Evolutionary conservation across 2,113 vertebrate genomes (phyloP), one percentile per base, ranked within the genome.

Genomic region (Trematomus loennbergii): DNA sequence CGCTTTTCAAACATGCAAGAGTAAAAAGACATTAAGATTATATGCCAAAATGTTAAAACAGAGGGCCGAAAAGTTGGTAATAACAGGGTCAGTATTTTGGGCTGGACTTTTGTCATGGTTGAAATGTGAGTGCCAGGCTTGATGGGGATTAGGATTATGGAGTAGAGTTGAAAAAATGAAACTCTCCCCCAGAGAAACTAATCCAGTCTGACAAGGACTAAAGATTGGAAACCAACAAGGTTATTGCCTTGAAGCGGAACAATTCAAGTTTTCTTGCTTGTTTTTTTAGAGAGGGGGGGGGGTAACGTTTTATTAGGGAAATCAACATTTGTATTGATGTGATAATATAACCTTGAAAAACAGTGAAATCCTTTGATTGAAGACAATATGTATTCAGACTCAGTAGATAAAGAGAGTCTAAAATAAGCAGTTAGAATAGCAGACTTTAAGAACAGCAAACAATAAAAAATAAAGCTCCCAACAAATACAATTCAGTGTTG

Each of bases 61-160:
- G 5, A 18, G 6, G 20, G 22, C 13, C 2, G 11, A 25, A 36
- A 16, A 12, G 16, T 18, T 8, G 17, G 33, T 60, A 25, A 49
- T 58, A 33, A 49, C 16, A 15, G 12, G 2, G 25, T 15, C 36
- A 22, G 1, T 33, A 20, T 22, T 43, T 15, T 12, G 29, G 12
- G n/a, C 9, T 52, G 18, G 36, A 45, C 15, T 54, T 63, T 45
- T 29, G 15, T 54, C n/a, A 22, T 40, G n/a, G 59, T 63, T 43
- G 5, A 25, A 63, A 45, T 10, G n/a, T 64, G 36, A 29, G 20
- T 25, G 50, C 33, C 48, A 43, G 33, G 29, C 36, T 1, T n/a
- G 49, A 58, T 45, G 16, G 33, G 58, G 59, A 64, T 64, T 43
- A 63, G 72, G 49, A 63, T 46, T 74, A 63, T 2, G 3, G 33